Evolutionary conservation across 30 jellyfish, hydroid and myxozoan species (phyloP).

Genomic region (Turritopsis dohrnii): DNA sequence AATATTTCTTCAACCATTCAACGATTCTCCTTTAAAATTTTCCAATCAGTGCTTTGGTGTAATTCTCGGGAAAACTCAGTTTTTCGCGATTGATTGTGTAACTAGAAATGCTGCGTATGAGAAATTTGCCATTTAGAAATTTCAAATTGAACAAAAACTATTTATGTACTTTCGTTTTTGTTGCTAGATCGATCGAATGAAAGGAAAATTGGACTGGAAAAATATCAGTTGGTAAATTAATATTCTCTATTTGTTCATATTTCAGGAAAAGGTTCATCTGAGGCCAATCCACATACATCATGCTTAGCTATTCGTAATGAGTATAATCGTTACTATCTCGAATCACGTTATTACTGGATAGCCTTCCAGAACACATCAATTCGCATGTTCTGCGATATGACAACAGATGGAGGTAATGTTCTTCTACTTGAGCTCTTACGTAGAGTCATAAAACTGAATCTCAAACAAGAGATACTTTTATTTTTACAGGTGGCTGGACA

Average conservation of each 20-base stretch:
- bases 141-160: too few relatives aligned
- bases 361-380: neutral
- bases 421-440: neutral
- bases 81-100: too few relatives aligned
- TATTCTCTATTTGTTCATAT: neutral
- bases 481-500: neutral
- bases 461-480: neutral
- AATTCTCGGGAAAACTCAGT: too few relatives aligned
- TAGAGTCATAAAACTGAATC: neutral
- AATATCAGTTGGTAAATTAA: neutral
- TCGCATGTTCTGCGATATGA: neutral
- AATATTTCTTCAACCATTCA: too few relatives aligned
- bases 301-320: neutral
- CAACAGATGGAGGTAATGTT: neutral
- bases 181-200: neutral
- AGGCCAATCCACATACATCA: neutral
- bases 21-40: too few relatives aligned
- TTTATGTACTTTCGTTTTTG: too few relatives aligned
- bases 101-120: too few relatives aligned
- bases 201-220: neutral
- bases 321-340: neutral
- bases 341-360: neutral
- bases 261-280: neutral
- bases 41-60: too few relatives aligned
- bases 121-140: too few relatives aligned